phyloP scores from a whole-genome alignment of 2,797 vertebrate species.

The Molossus alvarezi region DNA sequence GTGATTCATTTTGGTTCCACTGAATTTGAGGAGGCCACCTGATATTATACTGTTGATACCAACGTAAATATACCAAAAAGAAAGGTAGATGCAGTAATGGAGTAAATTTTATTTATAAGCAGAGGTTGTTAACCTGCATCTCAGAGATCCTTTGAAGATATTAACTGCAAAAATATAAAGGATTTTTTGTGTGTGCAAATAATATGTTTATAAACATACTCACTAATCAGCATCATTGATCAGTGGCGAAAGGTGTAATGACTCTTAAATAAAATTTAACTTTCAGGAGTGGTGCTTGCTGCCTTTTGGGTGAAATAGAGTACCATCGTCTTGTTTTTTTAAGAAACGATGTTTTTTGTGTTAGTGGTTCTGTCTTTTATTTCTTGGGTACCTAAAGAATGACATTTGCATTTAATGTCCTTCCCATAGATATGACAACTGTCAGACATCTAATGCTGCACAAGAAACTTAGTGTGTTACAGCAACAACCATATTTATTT shows the following conservation, averaged over 20 bases:
- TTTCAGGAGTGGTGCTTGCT: not conserved
- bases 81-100: not conserved
- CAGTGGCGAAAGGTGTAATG: not conserved
- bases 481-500: not conserved
- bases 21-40: not conserved
- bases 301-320: not conserved
- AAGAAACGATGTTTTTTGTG: not conserved
- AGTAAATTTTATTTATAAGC: slow-evolving; percentile 11
- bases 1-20: not conserved
- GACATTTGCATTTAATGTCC: not conserved
- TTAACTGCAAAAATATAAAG: slow-evolving; percentile 49
- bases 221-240: slow-evolving; percentile 12
- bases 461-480: not conserved
- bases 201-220: not conserved
- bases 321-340: slow-evolving; percentile 35
- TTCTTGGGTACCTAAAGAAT: not conserved
- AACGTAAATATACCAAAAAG: not conserved
- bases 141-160: slow-evolving; percentile 56
- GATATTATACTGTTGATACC: not conserved
- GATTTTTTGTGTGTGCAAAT: not conserved
- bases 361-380: slow-evolving; percentile 21
- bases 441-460: not conserved
- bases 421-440: not conserved
- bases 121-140: slow-evolving; percentile 28
- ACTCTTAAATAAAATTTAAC: slow-evolving; percentile 19